These are phyloP conservation scores for Cyphomyrus plagiostoma DNA, from an alignment of 2,113 vertebrate genomes.

Conservation along the genomic window DNA sequence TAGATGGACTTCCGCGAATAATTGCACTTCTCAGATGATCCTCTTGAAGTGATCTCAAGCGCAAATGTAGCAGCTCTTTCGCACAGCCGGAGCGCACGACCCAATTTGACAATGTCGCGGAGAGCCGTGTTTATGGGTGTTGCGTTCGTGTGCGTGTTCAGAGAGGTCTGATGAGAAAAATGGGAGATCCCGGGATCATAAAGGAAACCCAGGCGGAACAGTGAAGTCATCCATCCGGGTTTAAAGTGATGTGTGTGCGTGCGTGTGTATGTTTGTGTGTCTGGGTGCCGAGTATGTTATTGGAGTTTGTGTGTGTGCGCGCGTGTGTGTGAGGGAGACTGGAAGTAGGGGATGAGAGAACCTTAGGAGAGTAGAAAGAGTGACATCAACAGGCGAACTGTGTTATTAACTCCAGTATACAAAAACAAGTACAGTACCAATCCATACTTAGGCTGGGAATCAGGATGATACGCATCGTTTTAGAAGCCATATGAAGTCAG, in stretches of 20 bases:
- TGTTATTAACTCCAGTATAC: conserved; percentile 17
- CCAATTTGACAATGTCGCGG: conserved; percentile 4
- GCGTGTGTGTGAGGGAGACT: conserved; percentile 14
- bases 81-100: conserved; percentile 22
- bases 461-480: background rate
- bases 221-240: conserved; percentile 95
- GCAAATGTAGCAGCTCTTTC: conserved; percentile 11
- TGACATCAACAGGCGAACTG: conserved; percentile 58
- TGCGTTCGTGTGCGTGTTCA: conserved; percentile 51
- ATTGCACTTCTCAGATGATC: conserved; percentile 28
- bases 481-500: background rate
- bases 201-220: conserved; percentile 86
- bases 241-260: conserved; percentile 45
- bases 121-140: conserved; percentile 34
- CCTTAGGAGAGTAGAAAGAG: conserved; percentile 46
- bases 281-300: conserved; percentile 37
- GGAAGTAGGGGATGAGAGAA: conserved; percentile 21
- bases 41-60: conserved; percentile 16
- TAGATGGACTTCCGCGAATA: conserved; percentile 31
- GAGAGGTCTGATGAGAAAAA: conserved; percentile 68
- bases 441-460: background rate
- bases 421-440: background rate
- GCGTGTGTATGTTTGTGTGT: conserved; percentile 28
- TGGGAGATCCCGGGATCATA: conserved; percentile 87
- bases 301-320: conserved; percentile 28